These are phyloP conservation scores for Drosophila longiperda DNA, from an alignment of 2,888 invertebrate genomes.

Conservation along the genomic window DNA sequence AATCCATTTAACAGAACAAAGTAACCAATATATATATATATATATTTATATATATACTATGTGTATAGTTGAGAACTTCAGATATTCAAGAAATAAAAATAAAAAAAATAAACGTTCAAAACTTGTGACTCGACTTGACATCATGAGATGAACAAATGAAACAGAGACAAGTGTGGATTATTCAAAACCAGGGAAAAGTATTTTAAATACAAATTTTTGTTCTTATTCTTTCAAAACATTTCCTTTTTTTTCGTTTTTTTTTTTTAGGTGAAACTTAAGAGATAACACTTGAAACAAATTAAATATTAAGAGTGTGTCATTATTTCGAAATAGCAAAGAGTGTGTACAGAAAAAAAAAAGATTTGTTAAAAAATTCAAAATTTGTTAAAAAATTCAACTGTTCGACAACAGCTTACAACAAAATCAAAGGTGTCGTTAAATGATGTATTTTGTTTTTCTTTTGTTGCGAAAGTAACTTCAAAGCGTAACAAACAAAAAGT, in stretches of 20 bases:
- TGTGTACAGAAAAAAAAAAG: conserved; percentile 59
- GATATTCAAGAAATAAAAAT: conserved; percentile 27
- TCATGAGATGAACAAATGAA: conserved; percentile 75
- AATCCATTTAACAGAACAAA: conserved; percentile 78
- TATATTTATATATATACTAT: conserved; percentile 24
- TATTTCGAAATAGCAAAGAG: conserved; percentile 35
- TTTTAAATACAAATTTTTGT: conserved; percentile 16
- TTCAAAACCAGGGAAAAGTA: conserved; percentile 16
- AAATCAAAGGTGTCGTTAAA: conserved; percentile 42
- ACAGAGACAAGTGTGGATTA: conserved; percentile 61
- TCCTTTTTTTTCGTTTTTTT: background rate
- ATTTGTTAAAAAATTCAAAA: conserved; percentile 32
- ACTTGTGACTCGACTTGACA: conserved; percentile 73
- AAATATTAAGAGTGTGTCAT: conserved; percentile 46
- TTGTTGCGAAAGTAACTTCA: conserved; percentile 55
- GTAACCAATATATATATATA: conserved; percentile 53
- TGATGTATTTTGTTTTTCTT: background rate
- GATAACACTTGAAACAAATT: conserved; percentile 57
- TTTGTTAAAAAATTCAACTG: conserved; percentile 36
- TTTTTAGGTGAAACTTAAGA: conserved; percentile 53
- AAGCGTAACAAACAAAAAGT: conserved; percentile 57
- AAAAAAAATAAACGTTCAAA: conserved; percentile 39
- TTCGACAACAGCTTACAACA: conserved; percentile 52
- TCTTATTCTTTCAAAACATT: conserved; percentile 7
- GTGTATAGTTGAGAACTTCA: conserved; percentile 51